Evolutionary conservation across 2,888 invertebrate genomes (phyloP), one percentile per base, ranked within the genome.

Genomic region (Dryomyza anilis): DNA sequence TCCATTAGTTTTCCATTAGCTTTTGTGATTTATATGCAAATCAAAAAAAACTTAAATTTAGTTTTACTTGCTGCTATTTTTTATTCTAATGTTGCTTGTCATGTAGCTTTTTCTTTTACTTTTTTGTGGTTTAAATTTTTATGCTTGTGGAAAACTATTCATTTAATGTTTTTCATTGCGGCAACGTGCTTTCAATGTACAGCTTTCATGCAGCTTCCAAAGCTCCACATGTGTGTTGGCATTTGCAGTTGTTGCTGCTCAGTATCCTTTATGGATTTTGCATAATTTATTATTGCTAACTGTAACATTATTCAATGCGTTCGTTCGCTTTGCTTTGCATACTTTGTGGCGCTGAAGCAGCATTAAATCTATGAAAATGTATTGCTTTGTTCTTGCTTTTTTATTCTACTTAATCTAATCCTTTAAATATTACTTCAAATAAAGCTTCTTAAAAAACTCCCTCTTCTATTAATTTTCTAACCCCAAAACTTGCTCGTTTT

Each of bases 91-190:
- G 6, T 29, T 5, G 30, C 23, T n/a, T 30, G 5, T 30, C 33
- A 16, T 30, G 2, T 16, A 29, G 16, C 30, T 55, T n/a, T n/a
- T 21, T 30, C 48, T 46, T 29, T 12, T 23, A 19, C 19, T 21
- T 33, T 8, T 23, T 50, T 21, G 14, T 12, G 27, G 3, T 45
- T 16, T 56, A 36, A 60, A 60, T 60, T 60, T 60, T 50, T 60
- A 45, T 60, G 29, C 46, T 55, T 63, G 56, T 55, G 45, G 45
- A 63, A 63, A 63, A 55, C 56, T 63, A 55, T 55, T 63, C 53
- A 46, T 63, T 33, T 63, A 33, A 19, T 23, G 45, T 45, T 48
- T 60, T 30, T 60, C 48, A 21, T 46, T 27, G 53, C 33, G 19
- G 33, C 16, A 27, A n/a, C 53, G 12, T 19, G 27, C 16, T 39